Evolutionary conservation across 2,113 vertebrate genomes (phyloP).

Genomic region (Damaliscus lunatus): DNA sequence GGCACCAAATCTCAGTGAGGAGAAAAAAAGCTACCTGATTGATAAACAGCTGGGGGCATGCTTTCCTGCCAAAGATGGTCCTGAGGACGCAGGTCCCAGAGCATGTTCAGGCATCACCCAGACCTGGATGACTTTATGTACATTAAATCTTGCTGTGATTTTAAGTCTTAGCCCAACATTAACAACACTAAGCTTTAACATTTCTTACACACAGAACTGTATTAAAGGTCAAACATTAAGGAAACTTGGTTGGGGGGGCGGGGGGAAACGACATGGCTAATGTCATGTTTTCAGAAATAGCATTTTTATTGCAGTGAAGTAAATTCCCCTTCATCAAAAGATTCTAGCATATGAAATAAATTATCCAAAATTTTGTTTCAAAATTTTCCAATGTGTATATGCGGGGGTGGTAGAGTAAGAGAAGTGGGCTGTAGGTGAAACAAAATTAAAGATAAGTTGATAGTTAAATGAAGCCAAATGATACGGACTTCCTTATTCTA

Average conservation of each 20-base stretch:
- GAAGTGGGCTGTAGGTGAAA: background rate
- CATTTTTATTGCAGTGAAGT: background rate
- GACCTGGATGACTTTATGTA: background rate
- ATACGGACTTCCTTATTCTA: background rate
- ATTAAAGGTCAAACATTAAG: slow-evolving; percentile 7
- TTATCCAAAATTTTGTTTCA: background rate
- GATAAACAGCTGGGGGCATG: background rate
- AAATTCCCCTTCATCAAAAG: background rate
- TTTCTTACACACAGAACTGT: background rate
- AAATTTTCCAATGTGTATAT: background rate
- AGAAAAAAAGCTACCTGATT: background rate
- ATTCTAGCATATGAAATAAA: background rate
- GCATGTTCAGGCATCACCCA: background rate
- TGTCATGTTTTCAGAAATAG: background rate
- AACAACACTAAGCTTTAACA: background rate
- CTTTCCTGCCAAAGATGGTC: background rate
- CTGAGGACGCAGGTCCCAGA: background rate
- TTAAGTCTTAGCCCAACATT: background rate
- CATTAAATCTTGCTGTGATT: background rate
- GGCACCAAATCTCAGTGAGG: background rate
- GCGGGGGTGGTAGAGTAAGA: no score
- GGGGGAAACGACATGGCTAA: background rate
- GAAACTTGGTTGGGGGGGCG: background rate
- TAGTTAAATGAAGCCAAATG: background rate
- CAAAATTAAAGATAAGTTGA: background rate